Conservation (phyloP, 2,113 vertebrate species). For the Ramphastos sulfuratus region DNA sequence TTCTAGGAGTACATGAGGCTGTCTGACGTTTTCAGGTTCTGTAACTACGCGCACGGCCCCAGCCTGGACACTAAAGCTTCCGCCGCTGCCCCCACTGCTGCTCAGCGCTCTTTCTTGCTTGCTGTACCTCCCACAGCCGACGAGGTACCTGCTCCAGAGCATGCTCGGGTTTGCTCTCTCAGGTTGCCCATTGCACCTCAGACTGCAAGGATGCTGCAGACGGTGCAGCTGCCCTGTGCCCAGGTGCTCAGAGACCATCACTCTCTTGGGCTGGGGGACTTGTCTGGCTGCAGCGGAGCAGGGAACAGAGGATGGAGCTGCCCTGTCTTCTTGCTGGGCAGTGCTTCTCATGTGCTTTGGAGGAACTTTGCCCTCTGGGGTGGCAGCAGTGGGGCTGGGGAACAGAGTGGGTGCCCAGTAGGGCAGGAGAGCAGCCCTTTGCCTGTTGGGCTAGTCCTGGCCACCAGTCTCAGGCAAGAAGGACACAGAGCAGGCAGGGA, state of each 20-base stretch:
- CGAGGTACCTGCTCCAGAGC: conserved; percentile 76
- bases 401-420: neutral
- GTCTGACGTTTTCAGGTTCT: conserved; percentile 90
- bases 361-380: neutral
- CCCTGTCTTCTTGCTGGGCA: neutral
- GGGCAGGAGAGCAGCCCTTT: neutral
- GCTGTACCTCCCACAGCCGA: conserved; percentile 71
- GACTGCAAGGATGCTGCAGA: neutral
- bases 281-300: neutral
- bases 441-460: neutral
- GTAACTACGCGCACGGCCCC: conserved; percentile 70
- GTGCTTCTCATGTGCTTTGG: neutral
- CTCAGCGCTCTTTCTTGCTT: conserved; percentile 67
- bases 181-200: neutral
- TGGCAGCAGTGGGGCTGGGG: neutral
- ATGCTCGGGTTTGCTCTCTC: neutral
- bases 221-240: rapidly evolving
- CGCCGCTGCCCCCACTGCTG: conserved; percentile 46
- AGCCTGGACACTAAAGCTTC: conserved; percentile 74
- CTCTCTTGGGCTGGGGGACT: neutral
- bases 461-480: rapidly evolving
- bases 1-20: conserved; percentile 90
- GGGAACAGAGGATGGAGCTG: neutral
- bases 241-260: neutral
- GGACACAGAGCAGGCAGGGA: neutral